Evolutionary conservation across 2,113 vertebrate species (phyloP).

Genomic region (Bettongia penicillata): DNA sequence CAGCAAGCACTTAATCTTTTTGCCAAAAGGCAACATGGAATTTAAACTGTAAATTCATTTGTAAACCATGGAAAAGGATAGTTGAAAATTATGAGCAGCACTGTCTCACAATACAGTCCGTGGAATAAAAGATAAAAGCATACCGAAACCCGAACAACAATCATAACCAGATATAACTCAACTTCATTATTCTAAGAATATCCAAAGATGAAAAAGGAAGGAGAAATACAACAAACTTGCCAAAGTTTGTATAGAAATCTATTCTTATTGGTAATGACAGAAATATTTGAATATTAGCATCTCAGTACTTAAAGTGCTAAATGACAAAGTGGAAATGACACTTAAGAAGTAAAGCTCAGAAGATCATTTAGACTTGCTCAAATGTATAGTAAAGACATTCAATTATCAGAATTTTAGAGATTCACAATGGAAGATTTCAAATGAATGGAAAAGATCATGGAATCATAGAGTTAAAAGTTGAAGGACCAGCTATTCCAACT

Average conservation of each 20-base stretch:
- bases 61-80: neutral
- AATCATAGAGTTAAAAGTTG: neutral
- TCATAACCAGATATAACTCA: neutral
- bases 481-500: neutral
- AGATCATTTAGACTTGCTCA: neutral
- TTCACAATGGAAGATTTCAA: neutral
- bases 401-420: neutral
- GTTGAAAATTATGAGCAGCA: neutral
- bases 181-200: neutral
- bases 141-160: neutral
- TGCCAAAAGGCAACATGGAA: neutral
- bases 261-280: neutral
- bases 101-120: neutral
- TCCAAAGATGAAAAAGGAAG: neutral
- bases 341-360: neutral
- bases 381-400: neutral
- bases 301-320: neutral
- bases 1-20: neutral
- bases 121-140: neutral
- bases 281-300: neutral
- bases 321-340: neutral
- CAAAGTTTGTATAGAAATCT: neutral
- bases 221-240: neutral
- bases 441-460: neutral
- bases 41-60: neutral